A percentile compares a stretch with the other conserved stretches of the same genome.
Conservation (phyloP, 2,113 vertebrate genomes). For the Rhinogobius similis region DNA sequence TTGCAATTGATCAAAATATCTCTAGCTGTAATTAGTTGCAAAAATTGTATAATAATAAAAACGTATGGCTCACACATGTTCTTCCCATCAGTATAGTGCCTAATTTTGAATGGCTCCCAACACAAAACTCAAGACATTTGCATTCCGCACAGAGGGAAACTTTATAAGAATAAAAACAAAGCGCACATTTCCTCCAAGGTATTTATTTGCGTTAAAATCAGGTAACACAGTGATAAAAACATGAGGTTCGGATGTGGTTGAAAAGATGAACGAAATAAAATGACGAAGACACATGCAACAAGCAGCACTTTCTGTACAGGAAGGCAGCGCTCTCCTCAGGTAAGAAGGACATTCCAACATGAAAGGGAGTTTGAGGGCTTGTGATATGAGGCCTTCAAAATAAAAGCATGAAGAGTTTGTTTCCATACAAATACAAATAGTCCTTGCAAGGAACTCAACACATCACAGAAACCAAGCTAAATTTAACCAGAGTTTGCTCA, state of each 20-base stretch:
- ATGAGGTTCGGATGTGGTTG: neutral
- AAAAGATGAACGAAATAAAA: neutral
- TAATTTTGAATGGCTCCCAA: no score
- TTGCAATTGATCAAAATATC: no score
- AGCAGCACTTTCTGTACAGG: neutral
- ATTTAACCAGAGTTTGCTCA: neutral
- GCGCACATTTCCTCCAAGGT: neutral
- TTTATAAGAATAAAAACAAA: neutral
- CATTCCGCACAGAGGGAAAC: no score
- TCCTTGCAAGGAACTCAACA: neutral
- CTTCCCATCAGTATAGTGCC: no score
- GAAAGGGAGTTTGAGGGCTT: neutral
- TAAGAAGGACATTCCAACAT: neutral
- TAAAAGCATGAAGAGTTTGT: neutral
- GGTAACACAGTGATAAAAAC: neutral
- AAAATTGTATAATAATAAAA: no score
- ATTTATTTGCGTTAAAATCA: neutral
- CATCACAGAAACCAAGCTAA: neutral
- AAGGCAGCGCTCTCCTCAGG: neutral
- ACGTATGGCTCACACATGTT: no score
- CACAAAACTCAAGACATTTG: no score
- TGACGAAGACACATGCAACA: neutral
- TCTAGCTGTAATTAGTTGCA: no score
- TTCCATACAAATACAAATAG: neutral
- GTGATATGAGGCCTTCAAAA: neutral